Base-by-base conservation (phyloP, 2,113 vertebrate species). In the Eolophus roseicapilla region DNA sequence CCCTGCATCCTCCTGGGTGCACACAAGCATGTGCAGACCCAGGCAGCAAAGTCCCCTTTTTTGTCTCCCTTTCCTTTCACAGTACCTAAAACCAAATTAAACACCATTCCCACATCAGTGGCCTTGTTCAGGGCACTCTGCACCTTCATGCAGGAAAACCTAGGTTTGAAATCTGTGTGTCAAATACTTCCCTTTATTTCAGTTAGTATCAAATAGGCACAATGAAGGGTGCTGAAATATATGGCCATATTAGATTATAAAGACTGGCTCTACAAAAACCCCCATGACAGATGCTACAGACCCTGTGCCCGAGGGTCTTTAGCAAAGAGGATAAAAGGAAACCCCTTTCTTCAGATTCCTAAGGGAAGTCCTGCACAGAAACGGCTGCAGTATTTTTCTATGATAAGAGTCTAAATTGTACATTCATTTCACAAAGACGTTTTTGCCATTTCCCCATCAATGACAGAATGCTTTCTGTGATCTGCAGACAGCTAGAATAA, bases 391-490 rank as follows among this genome's bases (percentile, higher is more conserved):
- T 62, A 9, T 35, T 87, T 82, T 62, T 11, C 77, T 37, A 1
- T 0, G 7, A 52, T 64, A 63, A 75, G 64, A 43, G 29, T 47
- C 91, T 39, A 60, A 91, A 68, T 28, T 11, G 47, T n/a, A 11
- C 27, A 6, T 84, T 55, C 27, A 2, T 84, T 93, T 92, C 77
- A n/a, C 71, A 41, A 17, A n/a, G 82, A n/a, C n/a, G 4, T 92
- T 86, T 86, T 70, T 83, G n/a, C 68, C 46, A 3, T 83, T 90
- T 89, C 20, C 73, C 65, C 74, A 24, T 29, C 35, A 52, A 10
- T 64, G 86, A 19, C 69, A 65, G 64, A 82, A 57, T 70, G 15
- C 83, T 90, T 77, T 75, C 73, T 73, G 73, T 63, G 80, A 71
- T 76, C 79, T 27, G 14, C 88, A 88, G 83, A 53, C 88, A 93